Base-by-base conservation (phyloP, 1,140 invertebrate species). In the Cherax destructor region DNA sequence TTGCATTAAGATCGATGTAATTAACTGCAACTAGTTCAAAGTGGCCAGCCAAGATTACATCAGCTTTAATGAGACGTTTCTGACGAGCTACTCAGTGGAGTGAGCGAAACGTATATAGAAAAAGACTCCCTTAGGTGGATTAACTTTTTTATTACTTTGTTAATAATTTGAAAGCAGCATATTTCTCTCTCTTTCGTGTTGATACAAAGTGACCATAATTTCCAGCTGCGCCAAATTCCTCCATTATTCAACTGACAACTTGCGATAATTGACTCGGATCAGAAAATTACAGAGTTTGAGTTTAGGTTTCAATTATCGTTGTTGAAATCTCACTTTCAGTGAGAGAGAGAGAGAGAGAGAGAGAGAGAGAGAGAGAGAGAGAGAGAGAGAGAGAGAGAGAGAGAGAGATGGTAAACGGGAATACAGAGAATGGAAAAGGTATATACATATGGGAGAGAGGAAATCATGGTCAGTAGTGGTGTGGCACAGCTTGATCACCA, bases 321-420 rank as follows among this genome's bases (percentile, higher is more conserved):
- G 61, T 65, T 13, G 61, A 21, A 18, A 21, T 18, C 18, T 18
- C 4, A 65, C 18, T 65, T 11, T 1, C 18, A 16, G 18, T 21
- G 16, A 65, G 9, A 9, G 13, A 13, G 9, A 56, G 52, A 13
- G 52, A 56, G 52, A 56, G 13, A 56, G 52, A 13, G 52, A 7
- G 5, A 49, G 69, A 21, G 30, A 56, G 30, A 41, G 21, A n/a
- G 61, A 85, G 61, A 50, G 65, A 49, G 49, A 50, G 65, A 50
- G 41, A 76, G 69, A 86, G 69, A 77, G 65, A 50, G 41, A 77
- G 84, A 76, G 24, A 52, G 49, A 76, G 59, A 65, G 81, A 83
- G 81, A 61, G 80, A 61, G 80, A 83, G 80, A 83, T 21, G 61
- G 80, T 24, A 24, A 30, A 52, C 7, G 59, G 7, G 81, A 83